Base-by-base conservation (phyloP, 2,113 vertebrate genomes). In the Corynorhinus townsendii region DNA sequence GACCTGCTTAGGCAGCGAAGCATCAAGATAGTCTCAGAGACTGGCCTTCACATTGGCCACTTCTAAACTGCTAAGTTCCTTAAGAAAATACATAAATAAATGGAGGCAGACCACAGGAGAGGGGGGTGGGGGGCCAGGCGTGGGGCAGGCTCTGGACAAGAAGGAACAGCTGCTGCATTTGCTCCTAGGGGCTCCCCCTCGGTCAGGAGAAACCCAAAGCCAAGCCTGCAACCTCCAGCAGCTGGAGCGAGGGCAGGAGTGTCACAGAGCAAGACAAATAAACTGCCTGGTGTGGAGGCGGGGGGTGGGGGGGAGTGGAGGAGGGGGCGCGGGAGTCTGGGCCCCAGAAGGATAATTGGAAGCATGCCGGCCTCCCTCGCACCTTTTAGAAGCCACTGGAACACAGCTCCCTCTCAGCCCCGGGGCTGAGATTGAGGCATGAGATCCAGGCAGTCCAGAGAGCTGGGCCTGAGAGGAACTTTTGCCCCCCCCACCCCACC, bases 131-230 rank as follows among this genome's bases (percentile, higher is more conserved):
- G n/a, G n/a, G n/a, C n/a, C n/a, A n/a, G n/a, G n/a, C n/a, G n/a
- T n/a, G n/a, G n/a, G n/a, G 24, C 38, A 17, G 8, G 4, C 28
- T 72, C 1, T 1, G 1, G 76, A 85, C 7, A 54, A 83, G 71
- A 47, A 66, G 40, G 77, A 33, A 33, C 91, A 94, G 88, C 80
- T 95, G 52, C 72, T 69, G 49, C 38, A 1, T 81, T 56, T 68
- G 62, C 86, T 86, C 54, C 62, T 5, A 40, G 52, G 90, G 73
- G 54, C 54, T 40, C 49, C 49, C 72, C 91, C 35, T 82, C 19
- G 30, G 59, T 54, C 64, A 52, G 2, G 30, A 45, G 52, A 83
- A 96, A 88, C 89, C 80, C 9, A 49, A 40, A 91, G 68, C 62
- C 59, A n/a, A 69, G 40, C 35, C 92, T 19, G 76, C 52, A 19